phyloP scores from a whole-genome alignment of 1,140 invertebrate species.

The Eriocheir sinensis region DNA sequence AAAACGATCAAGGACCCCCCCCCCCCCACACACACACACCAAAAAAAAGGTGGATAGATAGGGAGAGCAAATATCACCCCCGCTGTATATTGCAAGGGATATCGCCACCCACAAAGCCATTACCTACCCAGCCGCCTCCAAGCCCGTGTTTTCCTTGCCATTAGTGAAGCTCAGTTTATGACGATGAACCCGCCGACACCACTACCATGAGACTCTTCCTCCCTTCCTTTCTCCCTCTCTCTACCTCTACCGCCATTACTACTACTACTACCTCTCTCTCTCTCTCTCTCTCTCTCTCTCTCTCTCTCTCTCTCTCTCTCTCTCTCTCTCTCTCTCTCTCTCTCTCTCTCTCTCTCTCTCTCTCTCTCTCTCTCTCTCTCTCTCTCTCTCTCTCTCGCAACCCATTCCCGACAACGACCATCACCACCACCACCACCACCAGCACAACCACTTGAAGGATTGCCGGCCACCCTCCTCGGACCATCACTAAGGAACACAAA shows the following conservation, averaged over 20 bases:
- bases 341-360: neutral
- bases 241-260: neutral
- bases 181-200: neutral
- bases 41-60: no score
- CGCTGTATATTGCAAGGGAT: slow-evolving; percentile 14
- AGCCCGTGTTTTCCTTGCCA: neutral
- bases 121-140: neutral
- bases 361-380: neutral
- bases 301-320: neutral
- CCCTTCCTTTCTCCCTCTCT: neutral
- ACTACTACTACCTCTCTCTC: no score
- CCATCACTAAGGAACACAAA: neutral
- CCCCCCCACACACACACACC: no score
- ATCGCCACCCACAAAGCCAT: neutral
- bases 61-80: neutral
- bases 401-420: no score
- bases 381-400: neutral
- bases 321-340: neutral
- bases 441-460: neutral
- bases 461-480: neutral
- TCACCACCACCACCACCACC: no score
- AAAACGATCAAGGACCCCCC: neutral
- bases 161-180: neutral
- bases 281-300: neutral
- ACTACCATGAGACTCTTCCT: no score